Conservation (phyloP, 2,113 vertebrate genomes). For the Chaetops frenatus region DNA sequence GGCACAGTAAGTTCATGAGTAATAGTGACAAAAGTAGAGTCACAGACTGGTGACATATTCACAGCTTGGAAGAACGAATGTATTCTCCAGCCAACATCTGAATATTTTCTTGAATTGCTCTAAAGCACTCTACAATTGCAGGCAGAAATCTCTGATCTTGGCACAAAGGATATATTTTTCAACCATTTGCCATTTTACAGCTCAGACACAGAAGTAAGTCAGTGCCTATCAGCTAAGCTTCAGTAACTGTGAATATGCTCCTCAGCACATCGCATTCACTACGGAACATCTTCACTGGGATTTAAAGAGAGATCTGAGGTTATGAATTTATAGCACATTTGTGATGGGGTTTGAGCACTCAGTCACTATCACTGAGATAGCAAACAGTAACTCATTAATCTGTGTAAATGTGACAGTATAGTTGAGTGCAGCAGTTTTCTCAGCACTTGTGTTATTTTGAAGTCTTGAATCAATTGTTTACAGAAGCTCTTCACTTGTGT, state of each 20-base stretch:
- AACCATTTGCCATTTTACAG: background rate
- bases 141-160: background rate
- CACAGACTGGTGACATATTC: background rate
- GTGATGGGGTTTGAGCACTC: background rate
- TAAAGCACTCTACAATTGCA: background rate
- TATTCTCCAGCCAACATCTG: background rate
- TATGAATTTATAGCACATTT: background rate
- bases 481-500: conserved; percentile 49
- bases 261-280: background rate
- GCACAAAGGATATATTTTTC: background rate
- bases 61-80: background rate
- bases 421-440: background rate
- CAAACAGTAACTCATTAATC: conserved; percentile 23
- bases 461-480: conserved; percentile 43
- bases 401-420: background rate
- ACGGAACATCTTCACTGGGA: background rate
- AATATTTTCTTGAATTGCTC: background rate
- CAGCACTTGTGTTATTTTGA: conserved; percentile 30
- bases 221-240: background rate
- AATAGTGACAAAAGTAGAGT: background rate
- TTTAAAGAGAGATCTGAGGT: background rate
- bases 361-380: background rate
- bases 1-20: background rate
- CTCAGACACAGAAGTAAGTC: background rate
- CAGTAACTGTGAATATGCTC: background rate